phyloP scores from a whole-genome alignment of 1,140 invertebrate genomes.

The Meloidogyne floridensis region DNA sequence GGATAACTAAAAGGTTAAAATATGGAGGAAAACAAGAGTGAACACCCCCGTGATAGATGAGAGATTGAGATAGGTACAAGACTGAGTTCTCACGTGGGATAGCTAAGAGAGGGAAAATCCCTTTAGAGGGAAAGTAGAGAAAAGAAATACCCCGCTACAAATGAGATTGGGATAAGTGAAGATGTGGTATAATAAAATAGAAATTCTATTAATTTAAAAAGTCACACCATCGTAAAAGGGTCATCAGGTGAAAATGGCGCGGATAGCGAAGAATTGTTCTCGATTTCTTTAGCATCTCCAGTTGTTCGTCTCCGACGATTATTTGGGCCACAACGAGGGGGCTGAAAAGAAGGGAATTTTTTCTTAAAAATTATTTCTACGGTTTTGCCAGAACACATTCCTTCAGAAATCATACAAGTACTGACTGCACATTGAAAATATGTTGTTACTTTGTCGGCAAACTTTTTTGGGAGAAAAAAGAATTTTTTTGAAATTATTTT shows the following conservation, averaged over 20 bases:
- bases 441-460: constrained; percentile 61
- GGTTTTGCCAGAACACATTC: constrained; percentile 63
- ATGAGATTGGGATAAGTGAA: too few species aligned
- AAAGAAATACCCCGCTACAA: too few species aligned
- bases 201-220: background rate
- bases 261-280: constrained; percentile 13
- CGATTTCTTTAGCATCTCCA: background rate
- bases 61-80: too few species aligned
- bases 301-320: constrained; percentile 29
- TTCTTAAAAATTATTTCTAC: constrained; percentile 30
- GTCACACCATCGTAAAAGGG: constrained; percentile 33
- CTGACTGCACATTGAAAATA: constrained; percentile 59
- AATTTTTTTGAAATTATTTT: too few species aligned
- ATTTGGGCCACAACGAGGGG: constrained; percentile 57
- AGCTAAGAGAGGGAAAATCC: too few species aligned
- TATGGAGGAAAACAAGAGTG: too few species aligned
- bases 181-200: too few species aligned
- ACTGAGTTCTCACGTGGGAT: too few species aligned
- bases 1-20: too few species aligned
- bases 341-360: constrained; percentile 36
- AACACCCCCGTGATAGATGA: too few species aligned
- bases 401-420: constrained; percentile 63
- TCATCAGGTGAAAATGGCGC: constrained; percentile 27
- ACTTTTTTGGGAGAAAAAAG: constrained; percentile 46
- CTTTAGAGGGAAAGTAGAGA: too few species aligned